Evolutionary conservation across 2,797 vertebrate genomes (phyloP).

Genomic region (Atherinosoma microstoma): DNA sequence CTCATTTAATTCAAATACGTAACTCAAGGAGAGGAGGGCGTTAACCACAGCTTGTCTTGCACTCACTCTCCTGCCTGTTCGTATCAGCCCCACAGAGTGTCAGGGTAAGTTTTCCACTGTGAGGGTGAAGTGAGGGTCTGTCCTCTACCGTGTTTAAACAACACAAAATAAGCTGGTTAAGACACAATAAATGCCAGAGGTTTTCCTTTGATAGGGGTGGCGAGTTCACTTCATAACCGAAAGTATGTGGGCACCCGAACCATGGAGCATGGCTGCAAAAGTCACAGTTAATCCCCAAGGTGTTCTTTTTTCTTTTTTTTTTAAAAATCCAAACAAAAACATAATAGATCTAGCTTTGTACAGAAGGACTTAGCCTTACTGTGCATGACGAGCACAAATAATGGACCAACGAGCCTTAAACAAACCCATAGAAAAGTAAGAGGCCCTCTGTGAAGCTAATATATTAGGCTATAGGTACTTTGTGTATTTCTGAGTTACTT

Average conservation of each 20-base stretch:
- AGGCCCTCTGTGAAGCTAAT: not conserved
- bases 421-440: not conserved
- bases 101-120: slow-evolving; percentile 44
- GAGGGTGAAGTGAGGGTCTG: slow-evolving; percentile 39
- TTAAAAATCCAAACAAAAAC: not conserved
- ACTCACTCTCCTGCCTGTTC: slow-evolving; percentile 20
- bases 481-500: no score
- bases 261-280: not conserved
- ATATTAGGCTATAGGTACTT: not conserved
- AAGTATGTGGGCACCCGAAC: slow-evolving; percentile 31
- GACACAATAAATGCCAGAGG: slow-evolving; percentile 15
- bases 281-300: not conserved
- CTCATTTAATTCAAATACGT: slow-evolving; percentile 31
- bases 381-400: not conserved
- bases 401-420: not conserved
- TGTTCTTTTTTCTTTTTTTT: not conserved
- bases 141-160: slow-evolving; percentile 55
- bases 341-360: not conserved
- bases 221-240: not conserved
- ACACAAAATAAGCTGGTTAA: slow-evolving; percentile 41
- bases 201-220: slow-evolving; percentile 12
- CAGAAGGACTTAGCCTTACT: not conserved
- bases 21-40: slow-evolving; percentile 20
- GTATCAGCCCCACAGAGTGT: slow-evolving; percentile 21
- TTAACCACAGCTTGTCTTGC: slow-evolving; percentile 29